Base-by-base conservation (phyloP, 2,797 vertebrate genomes). In the Bradypodion pumilum region DNA sequence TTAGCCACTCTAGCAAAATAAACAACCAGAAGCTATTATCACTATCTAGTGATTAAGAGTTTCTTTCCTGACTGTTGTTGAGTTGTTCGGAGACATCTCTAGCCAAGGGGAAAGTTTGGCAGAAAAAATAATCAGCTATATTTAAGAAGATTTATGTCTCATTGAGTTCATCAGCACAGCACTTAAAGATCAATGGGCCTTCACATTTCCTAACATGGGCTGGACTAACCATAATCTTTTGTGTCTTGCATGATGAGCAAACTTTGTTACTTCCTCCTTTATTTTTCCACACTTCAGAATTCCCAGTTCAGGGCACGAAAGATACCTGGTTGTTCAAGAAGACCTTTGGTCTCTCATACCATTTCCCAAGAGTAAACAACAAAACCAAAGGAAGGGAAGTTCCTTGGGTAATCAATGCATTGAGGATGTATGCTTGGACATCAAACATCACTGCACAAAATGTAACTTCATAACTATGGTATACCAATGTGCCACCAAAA, bases 181-280 rank as follows among this genome's bases (percentile, higher is more conserved):
- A 29, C 62, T 84, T 83, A 77, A 83, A 80, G 74, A 82, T 65
- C 70, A 82, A 82, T 82, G 42, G 70, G 59, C 59, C 70, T 82
- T 65, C 80, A 82, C 35, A 81, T 37, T 74, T 29, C n/a, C 63
- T 81, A 46, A 81, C 42, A 52, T 32, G 32, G 13, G 23, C 42
- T 49, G 56, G 40, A 74, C n/a, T n/a, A n/a, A n/a, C n/a, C n/a
- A n/a, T n/a, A n/a, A n/a, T n/a, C n/a, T n/a, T n/a, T 62, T 74
- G 29, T 35, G 21, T 12, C 40, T 63, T 27, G 74, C 62, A n/a
- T 49, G 3, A 63, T 81, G 73, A 63, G 59, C 40, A 74, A 21
- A 21, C 40, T 62, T 32, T 74, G 68, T 37, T 63, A 7, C n/a
- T 62, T 81, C 6, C 13, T 46, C 6, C 80, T 12, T 23, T 62